Evolutionary conservation across 2,888 invertebrate genomes (phyloP), one percentile per base, ranked within the genome.

Genomic region (Drosophila subquinaria): DNA sequence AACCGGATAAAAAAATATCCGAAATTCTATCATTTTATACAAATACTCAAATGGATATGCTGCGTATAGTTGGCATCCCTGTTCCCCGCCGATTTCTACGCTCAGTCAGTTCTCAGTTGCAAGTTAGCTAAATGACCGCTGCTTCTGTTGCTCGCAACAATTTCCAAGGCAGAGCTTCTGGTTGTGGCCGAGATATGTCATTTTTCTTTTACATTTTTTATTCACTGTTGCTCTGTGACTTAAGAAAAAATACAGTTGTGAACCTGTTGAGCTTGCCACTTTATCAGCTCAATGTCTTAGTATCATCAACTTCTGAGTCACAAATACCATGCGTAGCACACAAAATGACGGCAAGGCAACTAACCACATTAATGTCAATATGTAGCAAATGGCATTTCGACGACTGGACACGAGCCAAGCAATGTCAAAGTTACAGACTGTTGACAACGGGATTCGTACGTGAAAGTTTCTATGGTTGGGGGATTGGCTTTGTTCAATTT

Each of bases 401-500:
- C 13, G 42, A 13, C 17, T 67, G 45, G 56, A 61, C 30, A 53
- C 42, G 50, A 40, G 20, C 43, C 48, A 23, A 42, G 42, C 20
- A 6, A 47, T 33, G 23, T 27, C 5, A 20, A 57, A 42, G 20
- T 42, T 20, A 15, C 27, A 43, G 20, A 38, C 38, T 63, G 60
- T 42, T 61, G 65, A n/a, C 40, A 50, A 51, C 66, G 62, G 66
- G 56, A 64, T 42, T 43, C 42, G 69, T 62, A 69, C 69, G 55
- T 53, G 63, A 47, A 55, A 51, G 38, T 36, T 45, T 13, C 9
- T 36, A n/a, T 13, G 13, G 50, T 15, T 33, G 42, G 42, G 57
- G 20, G 53, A 5, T 27, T 61, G 59, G 73, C 72, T 85, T 86
- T 90, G 84, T 74, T 73, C 89, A 63, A 71, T 80, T 86, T 87